phyloP scores from a whole-genome alignment of 2,888 invertebrate species.

The Bombyx huttoni region DNA sequence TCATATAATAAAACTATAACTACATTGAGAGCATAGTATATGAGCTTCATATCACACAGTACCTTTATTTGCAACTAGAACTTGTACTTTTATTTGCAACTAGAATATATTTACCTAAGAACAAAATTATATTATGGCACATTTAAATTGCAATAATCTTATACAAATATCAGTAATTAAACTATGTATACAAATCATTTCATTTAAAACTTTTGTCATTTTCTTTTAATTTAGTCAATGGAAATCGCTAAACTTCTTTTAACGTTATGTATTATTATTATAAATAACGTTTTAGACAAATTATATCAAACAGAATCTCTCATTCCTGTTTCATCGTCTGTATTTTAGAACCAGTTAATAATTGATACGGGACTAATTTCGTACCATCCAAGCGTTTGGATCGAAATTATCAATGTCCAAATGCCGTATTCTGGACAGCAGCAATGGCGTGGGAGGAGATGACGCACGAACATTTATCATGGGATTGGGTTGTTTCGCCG shows the following conservation, averaged over 20 bases:
- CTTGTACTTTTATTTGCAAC: conserved; percentile 5
- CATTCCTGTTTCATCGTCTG: neutral
- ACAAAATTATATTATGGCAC: conserved; percentile 9
- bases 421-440: conserved; percentile 43
- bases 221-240: neutral
- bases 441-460: conserved; percentile 38
- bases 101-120: neutral
- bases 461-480: conserved; percentile 10
- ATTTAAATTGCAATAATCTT: conserved; percentile 3
- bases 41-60: conserved; percentile 16
- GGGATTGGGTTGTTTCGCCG: conserved; percentile 15
- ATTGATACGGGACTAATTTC: conserved; percentile 21
- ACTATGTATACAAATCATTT: neutral
- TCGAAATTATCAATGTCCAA: conserved; percentile 55
- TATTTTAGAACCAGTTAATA: neutral
- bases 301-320: no score
- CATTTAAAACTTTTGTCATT: neutral
- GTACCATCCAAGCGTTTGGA: conserved; percentile 57
- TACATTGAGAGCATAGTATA: conserved; percentile 3
- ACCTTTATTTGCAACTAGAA: no score
- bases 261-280: no score
- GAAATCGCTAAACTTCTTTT: no score
- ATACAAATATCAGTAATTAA: neutral
- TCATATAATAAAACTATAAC: conserved; percentile 2
- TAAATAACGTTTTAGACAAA: no score